Base-by-base conservation (phyloP, 2,888 invertebrate genomes). In the Notodonta dromedarius region DNA sequence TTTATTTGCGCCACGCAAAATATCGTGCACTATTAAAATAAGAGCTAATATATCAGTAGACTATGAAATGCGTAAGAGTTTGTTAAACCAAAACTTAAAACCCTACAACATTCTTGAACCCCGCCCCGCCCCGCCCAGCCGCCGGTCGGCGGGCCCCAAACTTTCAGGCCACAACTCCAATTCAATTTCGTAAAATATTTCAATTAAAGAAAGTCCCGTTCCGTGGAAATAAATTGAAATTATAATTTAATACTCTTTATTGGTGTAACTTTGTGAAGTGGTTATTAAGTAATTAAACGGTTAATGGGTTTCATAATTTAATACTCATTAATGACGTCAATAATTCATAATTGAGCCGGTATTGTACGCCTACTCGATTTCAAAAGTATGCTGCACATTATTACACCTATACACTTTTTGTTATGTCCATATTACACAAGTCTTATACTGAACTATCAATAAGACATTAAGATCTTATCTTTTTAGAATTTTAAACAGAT, bases 181-280 rank as follows among this genome's bases (percentile, higher is more conserved):
- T 67, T 68, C 64, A 70, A 68, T 72, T 68, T 60, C 62, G 62
- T 52, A 39, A 63, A 72, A 69, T 72, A 72, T 72, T 69, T 59
- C 57, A 59, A 65, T 58, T 56, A 59, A 61, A 60, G 50, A 46
- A 68, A 65, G 50, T 71, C 56, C 48, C 32, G 63, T 61, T 61
- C 56, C 52, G 51, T 24, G 51, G 35, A 61, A 62, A 67, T 63
- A 59, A 58, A 66, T 66, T 70, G 11, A 24, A 51, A 24, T 24
- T 57, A 39, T 59, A 58, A 61, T 69, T 50, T 44, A 55, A 54
- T 50, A 50, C 50, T 50, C 35, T 59, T 58, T 40, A 32, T 59
- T 50, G 50, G 50, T 57, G 2, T 24, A 57, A 53, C 48, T 69
- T 68, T 58, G 42, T 16, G 44, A 11, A 60, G 56, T 32, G 9